A percentile compares a stretch with the other conserved stretches of the same genome.
Conservation (phyloP, 1,140 invertebrate genomes). For the Nylanderia fulva region DNA sequence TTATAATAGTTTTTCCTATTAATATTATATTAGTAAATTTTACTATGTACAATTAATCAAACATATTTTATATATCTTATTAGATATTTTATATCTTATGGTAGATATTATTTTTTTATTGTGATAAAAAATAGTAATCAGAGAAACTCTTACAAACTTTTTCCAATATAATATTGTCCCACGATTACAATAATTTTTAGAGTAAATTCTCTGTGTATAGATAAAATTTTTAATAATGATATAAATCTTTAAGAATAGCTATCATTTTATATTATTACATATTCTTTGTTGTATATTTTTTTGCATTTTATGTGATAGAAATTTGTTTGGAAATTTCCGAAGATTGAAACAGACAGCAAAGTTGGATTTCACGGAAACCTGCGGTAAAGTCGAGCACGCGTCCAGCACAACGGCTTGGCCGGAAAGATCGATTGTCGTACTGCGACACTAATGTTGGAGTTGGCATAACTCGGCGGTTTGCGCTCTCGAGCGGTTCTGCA, state of each 20-base stretch:
- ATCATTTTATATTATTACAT: background rate
- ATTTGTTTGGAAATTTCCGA: background rate
- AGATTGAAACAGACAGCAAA: constrained; percentile 23
- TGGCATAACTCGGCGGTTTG: constrained; percentile 74
- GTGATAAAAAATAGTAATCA: too few species aligned
- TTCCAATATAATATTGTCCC: too few species aligned
- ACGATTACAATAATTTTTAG: too few species aligned
- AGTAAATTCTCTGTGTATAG: too few species aligned
- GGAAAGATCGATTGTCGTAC: constrained; percentile 81
- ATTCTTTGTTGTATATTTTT: background rate
- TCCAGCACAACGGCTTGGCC: constrained; percentile 50
- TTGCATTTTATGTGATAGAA: background rate
- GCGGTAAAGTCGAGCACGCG: constrained; percentile 63
- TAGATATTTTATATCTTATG: too few species aligned
- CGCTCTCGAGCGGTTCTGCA: constrained; percentile 52
- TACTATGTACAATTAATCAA: too few species aligned
- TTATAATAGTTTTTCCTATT: too few species aligned
- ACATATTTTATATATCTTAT: too few species aligned
- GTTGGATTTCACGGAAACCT: constrained; percentile 50
- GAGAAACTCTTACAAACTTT: too few species aligned
- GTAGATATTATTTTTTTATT: too few species aligned
- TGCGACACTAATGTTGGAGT: constrained; percentile 79
- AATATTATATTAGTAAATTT: too few species aligned
- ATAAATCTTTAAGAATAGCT: background rate
- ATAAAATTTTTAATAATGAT: background rate